These are phyloP conservation scores for Drosophila atroscutellata DNA, from an alignment of 2,888 invertebrate species.

Conservation along the genomic window DNA sequence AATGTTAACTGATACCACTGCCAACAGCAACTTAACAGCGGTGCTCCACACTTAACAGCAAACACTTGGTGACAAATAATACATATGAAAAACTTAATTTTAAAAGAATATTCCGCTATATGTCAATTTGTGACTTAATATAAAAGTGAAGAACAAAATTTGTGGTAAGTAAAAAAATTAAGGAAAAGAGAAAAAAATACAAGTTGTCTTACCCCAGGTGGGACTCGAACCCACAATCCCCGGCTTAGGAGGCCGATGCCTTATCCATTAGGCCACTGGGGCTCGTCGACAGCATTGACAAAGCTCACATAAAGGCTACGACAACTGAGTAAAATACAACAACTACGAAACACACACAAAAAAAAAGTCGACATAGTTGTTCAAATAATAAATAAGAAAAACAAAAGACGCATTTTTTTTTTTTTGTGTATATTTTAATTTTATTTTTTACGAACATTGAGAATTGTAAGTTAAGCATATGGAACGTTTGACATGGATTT, in stretches of 20 bases:
- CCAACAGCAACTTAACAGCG: slow-evolving; percentile 7
- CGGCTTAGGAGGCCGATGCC: slow-evolving; percentile 73
- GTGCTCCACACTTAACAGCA: slow-evolving; percentile 28
- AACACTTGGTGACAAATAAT: not conserved
- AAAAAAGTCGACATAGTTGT: slow-evolving; percentile 30
- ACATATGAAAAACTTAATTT: not conserved
- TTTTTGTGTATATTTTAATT: not conserved
- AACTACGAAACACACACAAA: slow-evolving; percentile 9
- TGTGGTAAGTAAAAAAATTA: not conserved
- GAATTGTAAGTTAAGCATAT: not conserved
- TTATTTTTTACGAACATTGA: slow-evolving; percentile 25
- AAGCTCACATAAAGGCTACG: slow-evolving; percentile 15
- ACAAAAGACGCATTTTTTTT: not conserved
- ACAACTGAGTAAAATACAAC: not conserved
- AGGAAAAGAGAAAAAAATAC: not conserved
- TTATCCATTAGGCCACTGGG: slow-evolving; percentile 73
- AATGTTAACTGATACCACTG: slow-evolving; percentile 25
- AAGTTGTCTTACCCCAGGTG: slow-evolving; percentile 45
- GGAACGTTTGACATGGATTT: slow-evolving; percentile 22
- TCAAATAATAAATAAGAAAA: slow-evolving; percentile 19
- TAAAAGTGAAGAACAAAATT: not conserved
- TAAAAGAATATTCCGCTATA: not conserved
- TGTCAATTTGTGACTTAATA: not conserved
- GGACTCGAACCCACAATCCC: slow-evolving; percentile 73
- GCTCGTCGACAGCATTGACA: slow-evolving; percentile 18